A percentile compares a stretch with the other conserved stretches of the same genome.
These are phyloP conservation scores for Sylvicapra grimmia DNA, from an alignment of 2,113 vertebrate species.

Conservation along the genomic window DNA sequence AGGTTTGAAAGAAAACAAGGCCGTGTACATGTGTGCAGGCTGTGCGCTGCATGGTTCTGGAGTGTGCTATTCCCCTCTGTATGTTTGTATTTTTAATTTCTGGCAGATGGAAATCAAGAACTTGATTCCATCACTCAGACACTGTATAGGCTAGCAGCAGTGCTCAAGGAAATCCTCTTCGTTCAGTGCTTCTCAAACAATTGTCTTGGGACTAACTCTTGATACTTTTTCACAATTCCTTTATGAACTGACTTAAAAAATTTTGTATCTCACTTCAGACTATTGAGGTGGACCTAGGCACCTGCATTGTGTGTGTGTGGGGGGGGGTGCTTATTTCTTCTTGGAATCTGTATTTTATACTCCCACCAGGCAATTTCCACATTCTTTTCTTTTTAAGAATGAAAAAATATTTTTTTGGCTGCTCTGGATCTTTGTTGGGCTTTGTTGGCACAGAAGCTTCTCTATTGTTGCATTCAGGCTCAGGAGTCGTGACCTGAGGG, in stretches of 20 bases:
- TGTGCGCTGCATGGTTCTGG: background rate
- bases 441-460: background rate
- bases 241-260: background rate
- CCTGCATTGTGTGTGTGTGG: background rate
- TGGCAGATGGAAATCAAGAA: background rate
- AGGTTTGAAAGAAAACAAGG: conserved; percentile 24
- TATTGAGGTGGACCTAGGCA: background rate
- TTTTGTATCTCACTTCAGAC: background rate
- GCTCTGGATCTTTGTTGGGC: background rate
- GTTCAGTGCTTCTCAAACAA: background rate
- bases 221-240: background rate
- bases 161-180: background rate
- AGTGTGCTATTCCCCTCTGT: background rate
- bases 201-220: background rate
- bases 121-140: background rate
- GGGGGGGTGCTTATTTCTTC: background rate
- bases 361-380: background rate
- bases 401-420: background rate
- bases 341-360: background rate
- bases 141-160: background rate
- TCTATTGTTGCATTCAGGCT: background rate
- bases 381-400: background rate
- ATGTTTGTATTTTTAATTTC: background rate
- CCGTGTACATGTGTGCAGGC: background rate
- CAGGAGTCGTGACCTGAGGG: background rate